phyloP scores from a whole-genome alignment of 2,113 vertebrate species.

The Apodemus speciosus region DNA sequence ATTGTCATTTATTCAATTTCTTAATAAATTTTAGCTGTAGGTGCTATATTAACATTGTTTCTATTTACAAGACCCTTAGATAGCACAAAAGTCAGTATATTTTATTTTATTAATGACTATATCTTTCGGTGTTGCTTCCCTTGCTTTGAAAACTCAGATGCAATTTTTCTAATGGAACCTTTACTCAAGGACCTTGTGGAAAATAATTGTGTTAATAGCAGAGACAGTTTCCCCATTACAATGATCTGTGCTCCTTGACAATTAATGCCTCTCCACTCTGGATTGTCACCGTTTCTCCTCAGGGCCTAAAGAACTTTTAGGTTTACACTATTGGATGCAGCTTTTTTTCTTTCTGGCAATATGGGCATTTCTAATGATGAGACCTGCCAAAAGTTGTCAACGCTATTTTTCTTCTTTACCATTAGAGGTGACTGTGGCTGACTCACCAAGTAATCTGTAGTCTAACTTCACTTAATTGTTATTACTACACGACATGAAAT shows the following conservation, averaged over 20 bases:
- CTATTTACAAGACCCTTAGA: constrained; percentile 33
- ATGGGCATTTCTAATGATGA: constrained; percentile 70
- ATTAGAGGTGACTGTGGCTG: constrained; percentile 64
- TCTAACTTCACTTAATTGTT: constrained; percentile 74
- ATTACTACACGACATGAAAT: constrained; percentile 73
- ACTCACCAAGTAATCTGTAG: constrained; percentile 68
- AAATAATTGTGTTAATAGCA: constrained; percentile 65
- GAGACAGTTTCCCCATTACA: constrained; percentile 59
- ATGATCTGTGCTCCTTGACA: constrained; percentile 59
- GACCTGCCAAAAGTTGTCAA: constrained; percentile 72
- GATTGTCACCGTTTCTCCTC: constrained; percentile 39
- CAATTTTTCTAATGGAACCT: constrained; percentile 58
- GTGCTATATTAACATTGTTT: constrained; percentile 17
- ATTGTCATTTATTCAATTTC: not conserved
- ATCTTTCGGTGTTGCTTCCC: constrained; percentile 26
- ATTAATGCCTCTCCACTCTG: constrained; percentile 33
- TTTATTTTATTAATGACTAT: constrained; percentile 56
- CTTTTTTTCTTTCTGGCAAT: constrained; percentile 59
- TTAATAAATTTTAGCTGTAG: constrained; percentile 41
- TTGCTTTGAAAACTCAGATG: constrained; percentile 49
- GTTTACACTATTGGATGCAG: constrained; percentile 58
- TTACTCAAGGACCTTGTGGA: constrained; percentile 58
- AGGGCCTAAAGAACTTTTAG: constrained; percentile 43
- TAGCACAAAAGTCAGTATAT: not conserved
- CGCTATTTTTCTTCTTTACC: constrained; percentile 72